phyloP scores from a whole-genome alignment of 1,140 invertebrate species.

The Camponotus pennsylvanicus region DNA sequence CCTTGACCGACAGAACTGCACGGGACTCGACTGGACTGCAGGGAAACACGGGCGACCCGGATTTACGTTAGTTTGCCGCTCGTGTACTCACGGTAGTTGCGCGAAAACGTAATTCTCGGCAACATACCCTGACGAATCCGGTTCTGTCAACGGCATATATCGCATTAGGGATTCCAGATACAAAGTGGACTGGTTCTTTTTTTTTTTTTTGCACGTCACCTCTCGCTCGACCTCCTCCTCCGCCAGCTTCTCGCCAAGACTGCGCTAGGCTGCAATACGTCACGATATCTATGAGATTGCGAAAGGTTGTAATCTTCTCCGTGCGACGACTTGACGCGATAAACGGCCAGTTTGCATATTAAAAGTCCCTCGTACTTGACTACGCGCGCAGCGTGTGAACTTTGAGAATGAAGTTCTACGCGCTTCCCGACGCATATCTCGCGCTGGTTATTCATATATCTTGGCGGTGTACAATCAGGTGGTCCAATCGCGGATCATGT shows the following conservation, averaged over 20 bases:
- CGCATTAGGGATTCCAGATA: constrained; percentile 30
- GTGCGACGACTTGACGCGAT: constrained; percentile 1
- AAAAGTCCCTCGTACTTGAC: not conserved
- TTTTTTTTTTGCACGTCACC: constrained; percentile 14
- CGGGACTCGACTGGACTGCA: not conserved
- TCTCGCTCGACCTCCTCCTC: constrained; percentile 22
- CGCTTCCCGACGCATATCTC: constrained; percentile 21
- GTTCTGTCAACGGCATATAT: constrained; percentile 63
- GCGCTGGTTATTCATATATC: constrained; percentile 6
- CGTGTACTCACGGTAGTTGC: constrained; percentile 24
- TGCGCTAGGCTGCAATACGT: not conserved
- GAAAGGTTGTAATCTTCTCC: not conserved
- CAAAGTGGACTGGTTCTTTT: constrained; percentile 22
- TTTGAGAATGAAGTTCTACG: constrained; percentile 30
- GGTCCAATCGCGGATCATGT: constrained; percentile 33
- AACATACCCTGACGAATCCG: constrained; percentile 35
- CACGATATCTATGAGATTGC: not conserved
- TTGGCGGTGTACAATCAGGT: constrained; percentile 30
- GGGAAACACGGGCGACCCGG: constrained; percentile 56
- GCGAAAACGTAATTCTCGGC: constrained; percentile 30
- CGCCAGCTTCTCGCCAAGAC: not conserved
- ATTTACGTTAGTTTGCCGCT: constrained; percentile 41
- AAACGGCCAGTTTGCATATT: constrained; percentile 40
- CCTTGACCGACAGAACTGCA: constrained; percentile 61
- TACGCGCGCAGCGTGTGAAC: not conserved